A percentile compares a stretch with the other conserved stretches of the same genome.
Conservation (phyloP, 2,888 invertebrate species). For the Ophion ventricosus region DNA sequence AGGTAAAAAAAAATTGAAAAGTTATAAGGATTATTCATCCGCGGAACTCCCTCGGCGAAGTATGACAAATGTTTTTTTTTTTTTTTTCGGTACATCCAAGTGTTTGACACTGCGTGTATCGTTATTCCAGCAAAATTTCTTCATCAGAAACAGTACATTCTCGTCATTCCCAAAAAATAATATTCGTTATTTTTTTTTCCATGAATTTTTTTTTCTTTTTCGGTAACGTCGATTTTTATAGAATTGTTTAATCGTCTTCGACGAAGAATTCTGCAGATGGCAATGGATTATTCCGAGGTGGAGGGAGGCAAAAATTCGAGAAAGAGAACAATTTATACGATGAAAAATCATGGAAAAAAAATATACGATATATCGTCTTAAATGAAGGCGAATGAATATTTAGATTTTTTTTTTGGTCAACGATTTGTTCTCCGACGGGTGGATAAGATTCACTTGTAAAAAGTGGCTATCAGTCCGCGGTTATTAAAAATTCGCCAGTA, state of each 20-base stretch:
- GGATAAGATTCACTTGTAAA: background rate
- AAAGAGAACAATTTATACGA: background rate
- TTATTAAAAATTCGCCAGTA: constrained; percentile 40
- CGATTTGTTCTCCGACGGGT: background rate
- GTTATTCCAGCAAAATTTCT: background rate
- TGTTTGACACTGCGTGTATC: background rate
- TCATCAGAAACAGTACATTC: background rate
- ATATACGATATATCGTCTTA: too few relatives aligned
- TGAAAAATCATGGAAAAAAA: background rate
- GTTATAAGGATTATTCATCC: background rate
- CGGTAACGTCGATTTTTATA: background rate
- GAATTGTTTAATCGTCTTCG: background rate
- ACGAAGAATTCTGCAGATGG: background rate
- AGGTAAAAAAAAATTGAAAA: background rate
- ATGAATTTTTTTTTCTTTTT: background rate
- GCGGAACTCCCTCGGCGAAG: background rate
- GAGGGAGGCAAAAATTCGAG: background rate
- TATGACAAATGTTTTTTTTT: too few relatives aligned
- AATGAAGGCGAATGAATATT: background rate
- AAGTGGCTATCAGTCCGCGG: constrained; percentile 37
- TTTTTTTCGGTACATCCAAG: background rate
- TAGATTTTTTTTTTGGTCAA: background rate
- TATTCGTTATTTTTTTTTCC: background rate
- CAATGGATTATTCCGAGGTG: too few relatives aligned
- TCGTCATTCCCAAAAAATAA: background rate